Conservation (phyloP, 2,797 vertebrate species). For the Lepus oiostolus region DNA sequence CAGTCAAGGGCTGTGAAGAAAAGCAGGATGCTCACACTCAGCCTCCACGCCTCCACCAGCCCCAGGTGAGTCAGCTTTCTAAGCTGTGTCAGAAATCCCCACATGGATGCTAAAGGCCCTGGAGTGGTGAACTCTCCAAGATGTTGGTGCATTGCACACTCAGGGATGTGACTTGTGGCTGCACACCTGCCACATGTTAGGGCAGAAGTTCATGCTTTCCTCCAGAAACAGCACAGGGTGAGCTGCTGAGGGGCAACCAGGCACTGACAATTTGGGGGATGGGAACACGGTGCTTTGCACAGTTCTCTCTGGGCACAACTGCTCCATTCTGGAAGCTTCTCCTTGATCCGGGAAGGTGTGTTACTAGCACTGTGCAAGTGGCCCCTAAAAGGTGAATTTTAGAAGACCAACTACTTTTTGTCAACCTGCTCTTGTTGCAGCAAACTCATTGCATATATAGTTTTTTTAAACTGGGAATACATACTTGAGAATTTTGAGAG, state of each 20-base stretch:
- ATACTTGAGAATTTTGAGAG: not conserved
- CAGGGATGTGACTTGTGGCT: not conserved
- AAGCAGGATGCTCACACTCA: fast-evolving
- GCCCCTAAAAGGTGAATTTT: not conserved
- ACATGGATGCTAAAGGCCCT: not conserved
- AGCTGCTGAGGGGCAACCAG: fast-evolving
- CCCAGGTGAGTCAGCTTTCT: not conserved
- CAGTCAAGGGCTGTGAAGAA: not conserved
- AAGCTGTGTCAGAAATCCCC: too few species aligned
- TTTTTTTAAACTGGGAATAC: not conserved
- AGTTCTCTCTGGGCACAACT: fast-evolving
- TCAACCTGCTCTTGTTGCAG: not conserved
- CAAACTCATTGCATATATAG: not conserved
- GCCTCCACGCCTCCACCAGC: not conserved
- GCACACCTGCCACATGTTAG: fast-evolving
- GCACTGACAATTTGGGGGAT: not conserved
- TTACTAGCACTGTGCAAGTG: fast-evolving
- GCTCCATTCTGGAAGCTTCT: not conserved
- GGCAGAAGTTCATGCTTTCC: fast-evolving
- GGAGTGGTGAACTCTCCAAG: too few species aligned
- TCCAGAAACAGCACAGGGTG: fast-evolving
- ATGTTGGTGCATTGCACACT: too few species aligned
- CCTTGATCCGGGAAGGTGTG: too few species aligned
- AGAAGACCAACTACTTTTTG: not conserved
- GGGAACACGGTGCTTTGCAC: fast-evolving